Evolutionary conservation across 2,888 invertebrate genomes (phyloP), one percentile per base, ranked within the genome.

Genomic region (Eubasilissa splendida): DNA sequence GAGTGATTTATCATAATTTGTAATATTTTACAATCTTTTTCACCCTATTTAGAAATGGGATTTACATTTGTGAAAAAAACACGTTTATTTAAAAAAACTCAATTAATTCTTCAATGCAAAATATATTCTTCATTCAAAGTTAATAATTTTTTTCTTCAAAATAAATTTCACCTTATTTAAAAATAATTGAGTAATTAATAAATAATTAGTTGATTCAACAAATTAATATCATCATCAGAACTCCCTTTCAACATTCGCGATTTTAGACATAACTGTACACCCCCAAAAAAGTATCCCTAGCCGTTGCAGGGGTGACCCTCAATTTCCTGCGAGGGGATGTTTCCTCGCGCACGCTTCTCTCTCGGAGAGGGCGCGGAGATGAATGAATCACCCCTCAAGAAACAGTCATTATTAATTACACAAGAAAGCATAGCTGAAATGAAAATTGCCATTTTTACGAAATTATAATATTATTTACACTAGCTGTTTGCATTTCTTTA

Each of bases 221-320:
- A 68, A 50, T 58, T 58, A n/a, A 68, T 50, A 12, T 63, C 63
- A 5, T 63, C 11, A 31, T 33, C 63, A 63, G 63, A 63, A 63
- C 63, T 31, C 63, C 31, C 33, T 63, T 63, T 42, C 42, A 42
- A 7, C 42, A 42, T 42, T 52, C 8, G 9, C n/a, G 68, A 68
- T 68, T 50, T 68, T 50, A 68, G 68, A 14, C 68, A 68, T 14
- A 68, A 68, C 68, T 50, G 12, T 12, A 68, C 68, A 68, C 68
- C 68, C 68, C n/a, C 33, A 50, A 68, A 68, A 68, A 68, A 68
- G 14, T 14, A 50, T 50, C 68, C 68, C 68, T 68, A 68, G 68
- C 50, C 50, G 50, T 50, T 68, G 53, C 54, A 71, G 54, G 71
- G 71, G 71, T 71, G 71, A 53, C 53, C 54, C 71, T 53, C 56